Percentiles rank a stretch among this genome's conserved stretches.
Evolutionary conservation across 2,113 vertebrate species (phyloP).

Genomic region (Synodontis membranacea): DNA sequence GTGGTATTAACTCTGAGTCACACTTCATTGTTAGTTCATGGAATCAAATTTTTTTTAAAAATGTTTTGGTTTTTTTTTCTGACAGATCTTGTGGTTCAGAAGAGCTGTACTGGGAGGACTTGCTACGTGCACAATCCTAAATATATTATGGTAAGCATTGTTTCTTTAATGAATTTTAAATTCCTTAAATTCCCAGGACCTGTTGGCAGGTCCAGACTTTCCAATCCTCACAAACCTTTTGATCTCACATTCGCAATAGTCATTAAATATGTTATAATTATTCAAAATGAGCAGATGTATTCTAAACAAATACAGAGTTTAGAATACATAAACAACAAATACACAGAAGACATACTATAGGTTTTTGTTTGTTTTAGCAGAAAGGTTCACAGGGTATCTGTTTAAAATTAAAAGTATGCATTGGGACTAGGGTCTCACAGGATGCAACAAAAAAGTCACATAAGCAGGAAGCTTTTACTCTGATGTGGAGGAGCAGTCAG

Average conservation of each 20-base stretch:
- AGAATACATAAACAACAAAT: too few relatives aligned
- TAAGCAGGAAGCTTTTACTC: not conserved
- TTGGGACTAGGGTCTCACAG: not conserved
- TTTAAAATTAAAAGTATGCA: too few relatives aligned
- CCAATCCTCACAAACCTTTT: not conserved
- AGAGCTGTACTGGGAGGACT: constrained; percentile 68
- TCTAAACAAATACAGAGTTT: not conserved
- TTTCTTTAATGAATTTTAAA: not conserved
- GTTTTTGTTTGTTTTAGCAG: not conserved
- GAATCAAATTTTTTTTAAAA: not conserved
- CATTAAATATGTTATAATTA: not conserved
- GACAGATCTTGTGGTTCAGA: constrained; percentile 72
- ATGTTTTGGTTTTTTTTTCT: too few relatives aligned
- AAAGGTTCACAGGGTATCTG: too few relatives aligned
- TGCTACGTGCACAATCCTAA: constrained; percentile 67
- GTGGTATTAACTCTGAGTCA: not conserved
- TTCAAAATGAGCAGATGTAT: not conserved
- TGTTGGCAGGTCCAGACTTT: not conserved
- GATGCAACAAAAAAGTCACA: not conserved
- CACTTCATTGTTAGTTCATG: not conserved
- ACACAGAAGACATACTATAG: not conserved
- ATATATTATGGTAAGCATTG: constrained; percentile 70
- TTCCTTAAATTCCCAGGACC: not conserved
- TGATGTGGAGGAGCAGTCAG: not conserved
- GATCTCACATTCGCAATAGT: not conserved